Evolutionary conservation across 2,888 invertebrate species (phyloP), one percentile per base, ranked within the genome.

Genomic region (Anoplius nigerrimus): DNA sequence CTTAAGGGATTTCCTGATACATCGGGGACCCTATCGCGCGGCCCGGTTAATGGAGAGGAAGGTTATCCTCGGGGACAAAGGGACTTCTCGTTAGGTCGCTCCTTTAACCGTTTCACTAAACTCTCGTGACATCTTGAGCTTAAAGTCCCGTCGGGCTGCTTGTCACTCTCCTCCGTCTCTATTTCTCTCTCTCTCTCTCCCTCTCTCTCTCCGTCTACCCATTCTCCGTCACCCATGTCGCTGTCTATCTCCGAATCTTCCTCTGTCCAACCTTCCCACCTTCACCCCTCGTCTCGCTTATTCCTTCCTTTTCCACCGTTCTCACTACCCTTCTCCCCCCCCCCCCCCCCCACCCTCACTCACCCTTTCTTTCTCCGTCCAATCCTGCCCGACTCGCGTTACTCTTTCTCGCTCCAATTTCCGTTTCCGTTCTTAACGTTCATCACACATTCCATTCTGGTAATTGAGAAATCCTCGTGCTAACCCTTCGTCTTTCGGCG

Each of bases 81-180:
- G 72, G 74, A 73, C 74, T 71, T 77, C 75, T 77, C 79, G 75
- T 76, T 77, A 74, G 69, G 65, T 71, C 64, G 71, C 63, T 69
- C 76, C 72, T 76, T 76, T 73, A 78, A 78, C 71, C 73, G 78
- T 76, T 78, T 80, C 71, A 66, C 78, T 80, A 80, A 80, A 80
- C 76, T 80, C 74, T 67, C 78, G 69, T 71, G 79, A 79, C 74
- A 70, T 76, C 78, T 80, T 71, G 71, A 69, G 80, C 76, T 79
- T 78, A 79, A 79, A 79, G 71, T 79, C 78, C 74, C 80, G 71
- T 71, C 68, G 78, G 78, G 66, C 74, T 72, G 76, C 71, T 78
- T 80, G 79, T 80, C 79, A 80, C 80, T 80, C 68, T 66, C 59
- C 69, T 16, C 11, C 48, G 18, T 48, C 48, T 8, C 48, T 18